Conservation (phyloP, 2,888 invertebrate genomes). For the Mylabris sibirica region DNA sequence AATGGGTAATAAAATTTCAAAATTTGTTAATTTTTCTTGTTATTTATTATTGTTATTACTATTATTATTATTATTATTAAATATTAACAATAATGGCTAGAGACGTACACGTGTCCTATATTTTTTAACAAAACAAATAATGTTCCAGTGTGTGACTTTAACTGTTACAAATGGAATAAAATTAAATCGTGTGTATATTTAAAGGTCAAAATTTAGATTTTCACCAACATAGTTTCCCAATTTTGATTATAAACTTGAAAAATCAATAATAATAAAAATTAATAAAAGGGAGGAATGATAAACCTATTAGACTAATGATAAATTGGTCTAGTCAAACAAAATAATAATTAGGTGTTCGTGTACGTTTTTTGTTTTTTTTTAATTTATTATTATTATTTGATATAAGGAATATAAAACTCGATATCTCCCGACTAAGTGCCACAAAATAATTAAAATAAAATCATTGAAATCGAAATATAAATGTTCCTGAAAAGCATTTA, state of each 20-base stretch:
- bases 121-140: not conserved
- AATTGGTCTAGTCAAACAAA: slow-evolving; percentile 56
- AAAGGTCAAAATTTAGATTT: slow-evolving; percentile 33
- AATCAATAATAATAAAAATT: not conserved
- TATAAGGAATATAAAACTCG: slow-evolving; percentile 47
- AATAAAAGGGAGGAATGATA: slow-evolving; percentile 43
- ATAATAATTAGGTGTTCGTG: slow-evolving; percentile 43
- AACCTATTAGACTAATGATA: slow-evolving; percentile 54
- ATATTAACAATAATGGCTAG: not conserved
- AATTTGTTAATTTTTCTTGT: not conserved
- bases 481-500: slow-evolving; percentile 65
- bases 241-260: not conserved
- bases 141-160: not conserved
- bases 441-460: slow-evolving; percentile 45
- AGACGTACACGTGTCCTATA: slow-evolving; percentile 10
- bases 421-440: slow-evolving; percentile 63
- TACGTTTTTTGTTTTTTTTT: slow-evolving; percentile 21
- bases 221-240: slow-evolving; percentile 50
- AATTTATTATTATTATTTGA: no score
- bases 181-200: slow-evolving; percentile 15
- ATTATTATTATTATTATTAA: slow-evolving; percentile 15
- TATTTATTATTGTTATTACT: slow-evolving; percentile 9
- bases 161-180: not conserved
- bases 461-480: slow-evolving; percentile 52
- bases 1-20: slow-evolving; percentile 1